A percentile compares a stretch with the other conserved stretches of the same genome.
phyloP scores from a whole-genome alignment of 2,888 invertebrate genomes.

The Yponomeuta sedellus region DNA sequence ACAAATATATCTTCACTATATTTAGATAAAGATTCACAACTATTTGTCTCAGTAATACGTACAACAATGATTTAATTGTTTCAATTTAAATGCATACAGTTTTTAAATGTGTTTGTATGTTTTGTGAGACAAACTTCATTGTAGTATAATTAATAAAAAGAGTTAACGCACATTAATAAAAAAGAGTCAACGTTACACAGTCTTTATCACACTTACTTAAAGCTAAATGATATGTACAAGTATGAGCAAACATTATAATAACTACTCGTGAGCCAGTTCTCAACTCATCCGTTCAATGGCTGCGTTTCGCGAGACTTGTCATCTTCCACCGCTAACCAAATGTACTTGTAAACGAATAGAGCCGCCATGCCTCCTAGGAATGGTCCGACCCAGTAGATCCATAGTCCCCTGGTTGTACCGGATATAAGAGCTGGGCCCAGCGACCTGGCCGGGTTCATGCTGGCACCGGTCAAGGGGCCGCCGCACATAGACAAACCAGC shows the following conservation, averaged over 20 bases:
- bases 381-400: constrained; percentile 85
- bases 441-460: constrained; percentile 83
- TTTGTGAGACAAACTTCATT: too few species aligned
- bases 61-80: neutral
- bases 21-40: neutral
- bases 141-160: too few species aligned
- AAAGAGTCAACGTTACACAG: too few species aligned
- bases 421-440: constrained; percentile 85
- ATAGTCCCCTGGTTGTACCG: constrained; percentile 79
- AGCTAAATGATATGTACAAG: too few species aligned
- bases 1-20: neutral
- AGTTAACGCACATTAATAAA: too few species aligned
- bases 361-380: constrained; percentile 46
- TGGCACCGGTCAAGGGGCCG: constrained; percentile 82
- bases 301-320: neutral
- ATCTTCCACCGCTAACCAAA: constrained; percentile 9
- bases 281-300: neutral
- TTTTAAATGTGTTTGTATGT: too few species aligned
- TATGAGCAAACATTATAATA: too few species aligned
- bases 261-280: too few species aligned
- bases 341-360: constrained; percentile 25
- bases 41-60: neutral
- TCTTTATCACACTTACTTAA: too few species aligned
- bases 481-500: constrained; percentile 80
- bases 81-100: too few species aligned